Evolutionary conservation across 2,888 invertebrate genomes (phyloP).

Genomic region (Cylloceria caligata): DNA sequence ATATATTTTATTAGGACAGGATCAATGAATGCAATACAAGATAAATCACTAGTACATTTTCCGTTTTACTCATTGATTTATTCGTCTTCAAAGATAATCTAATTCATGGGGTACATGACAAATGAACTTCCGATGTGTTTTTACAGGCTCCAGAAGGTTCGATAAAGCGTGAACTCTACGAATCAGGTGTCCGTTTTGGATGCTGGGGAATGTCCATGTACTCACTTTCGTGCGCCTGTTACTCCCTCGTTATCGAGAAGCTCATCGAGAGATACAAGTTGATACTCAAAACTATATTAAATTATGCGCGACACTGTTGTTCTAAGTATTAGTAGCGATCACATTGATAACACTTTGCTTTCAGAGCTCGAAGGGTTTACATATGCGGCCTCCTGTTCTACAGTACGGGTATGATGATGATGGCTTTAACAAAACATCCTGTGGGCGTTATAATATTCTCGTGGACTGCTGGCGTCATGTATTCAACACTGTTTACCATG

Average conservation of each 20-base stretch:
- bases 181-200: conserved; percentile 96
- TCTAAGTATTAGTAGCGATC: background rate
- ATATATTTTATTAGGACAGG: too few relatives aligned
- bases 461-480: conserved; percentile 98
- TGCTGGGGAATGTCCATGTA: conserved; percentile 99
- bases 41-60: too few relatives aligned
- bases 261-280: conserved; percentile 90
- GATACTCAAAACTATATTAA: conserved; percentile 48
- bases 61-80: too few relatives aligned
- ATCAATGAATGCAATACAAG: too few relatives aligned
- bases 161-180: conserved; percentile 89
- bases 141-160: conserved; percentile 90
- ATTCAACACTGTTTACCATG: conserved; percentile 98
- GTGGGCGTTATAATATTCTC: conserved; percentile 94
- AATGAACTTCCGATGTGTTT: background rate
- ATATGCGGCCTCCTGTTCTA: conserved; percentile 95
- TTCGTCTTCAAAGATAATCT: background rate
- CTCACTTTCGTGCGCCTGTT: conserved; percentile 97
- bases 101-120: background rate
- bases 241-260: conserved; percentile 95
- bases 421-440: conserved; percentile 92
- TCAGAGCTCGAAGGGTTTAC: conserved; percentile 94
- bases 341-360: conserved; percentile 7
- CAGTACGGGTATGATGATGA: conserved; percentile 94
- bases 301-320: background rate